Base-by-base conservation (phyloP, 2,113 vertebrate species). In the Butorides virescens region DNA sequence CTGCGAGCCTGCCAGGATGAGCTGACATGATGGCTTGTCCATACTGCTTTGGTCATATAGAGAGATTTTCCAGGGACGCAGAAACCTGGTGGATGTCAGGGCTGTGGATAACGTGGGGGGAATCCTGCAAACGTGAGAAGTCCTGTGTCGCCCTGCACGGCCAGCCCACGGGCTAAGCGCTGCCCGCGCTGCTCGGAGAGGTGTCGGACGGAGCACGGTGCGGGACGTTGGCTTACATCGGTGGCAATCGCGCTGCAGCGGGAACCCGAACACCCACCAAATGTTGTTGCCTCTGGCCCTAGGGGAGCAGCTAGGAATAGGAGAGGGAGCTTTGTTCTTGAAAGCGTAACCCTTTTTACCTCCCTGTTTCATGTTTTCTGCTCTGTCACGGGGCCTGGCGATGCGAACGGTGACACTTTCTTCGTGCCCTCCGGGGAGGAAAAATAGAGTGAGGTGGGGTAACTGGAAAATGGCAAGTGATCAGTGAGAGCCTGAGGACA, bases 21-120 rank as follows among this genome's bases (percentile, higher is more conserved):
- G 56, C 73, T 78, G 84, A n/a, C 47, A 68, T 71, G 52, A 61
- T 76, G 87, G 44, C 68, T 72, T 67, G 5, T 81, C 89, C 61
- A 23, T 52, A 36, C 30, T 25, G 58, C 9, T 44, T 67, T 53
- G 72, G 61, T 89, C 72, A 36, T 44, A 63, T 7, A 7, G 30
- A 70, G 42, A 77, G 27, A 56, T 72, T 75, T 93, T 91, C 52
- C 65, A 91, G 22, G n/a, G 63, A 88, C 23, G n/a, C 59, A 92
- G 56, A 81, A 86, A 81, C 25, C 34, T 92, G 65, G 44, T 20
- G 36, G 37, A 55, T 63, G 13, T 49, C 56, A 37, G 34, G 46
- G 9, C 44, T 49, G 44, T 83, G 68, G 84, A 81, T 88, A 72
- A 92, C 5, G 0, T 6, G 7, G 26, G 58, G 78, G 47, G 65